Evolutionary conservation across 2,888 invertebrate genomes (phyloP).

Genomic region (Rutpela maculata): DNA sequence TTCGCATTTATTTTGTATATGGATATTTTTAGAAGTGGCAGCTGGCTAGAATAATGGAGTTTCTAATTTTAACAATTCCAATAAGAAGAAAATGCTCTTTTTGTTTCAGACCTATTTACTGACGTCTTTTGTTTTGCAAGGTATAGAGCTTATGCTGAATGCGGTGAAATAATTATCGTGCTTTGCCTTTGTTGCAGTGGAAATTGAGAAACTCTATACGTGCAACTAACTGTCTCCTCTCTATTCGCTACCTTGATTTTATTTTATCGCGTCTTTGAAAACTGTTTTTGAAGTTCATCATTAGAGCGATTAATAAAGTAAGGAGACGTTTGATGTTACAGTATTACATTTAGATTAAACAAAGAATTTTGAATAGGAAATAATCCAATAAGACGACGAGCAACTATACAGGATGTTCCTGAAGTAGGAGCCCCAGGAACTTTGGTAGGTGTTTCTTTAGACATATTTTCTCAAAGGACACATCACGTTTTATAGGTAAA

Average conservation of each 20-base stretch:
- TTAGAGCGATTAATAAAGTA: neutral
- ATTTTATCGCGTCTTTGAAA: neutral
- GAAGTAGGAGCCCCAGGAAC: no score
- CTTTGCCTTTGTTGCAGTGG: conserved; percentile 11
- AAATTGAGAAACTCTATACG: conserved; percentile 1
- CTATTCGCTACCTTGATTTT: neutral
- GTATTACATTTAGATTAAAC: neutral
- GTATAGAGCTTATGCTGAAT: neutral
- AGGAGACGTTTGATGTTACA: neutral
- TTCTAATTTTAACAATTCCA: conserved; percentile 26
- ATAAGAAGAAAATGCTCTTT: conserved; percentile 10
- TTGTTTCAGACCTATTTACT: conserved; percentile 30
- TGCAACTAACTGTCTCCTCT: neutral
- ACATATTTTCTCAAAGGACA: no score
- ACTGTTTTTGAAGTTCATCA: neutral
- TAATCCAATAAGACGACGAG: no score
- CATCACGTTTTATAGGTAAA: no score
- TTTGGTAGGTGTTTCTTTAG: no score
- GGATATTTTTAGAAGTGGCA: conserved; percentile 29
- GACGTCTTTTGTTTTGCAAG: conserved; percentile 24
- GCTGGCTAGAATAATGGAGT: conserved; percentile 23
- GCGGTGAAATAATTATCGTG: conserved; percentile 17
- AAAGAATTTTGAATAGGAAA: no score
- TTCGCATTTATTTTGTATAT: conserved; percentile 27
- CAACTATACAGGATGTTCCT: no score